Base-by-base conservation (phyloP, 2,888 invertebrate species). In the Dascillus cervinus region DNA sequence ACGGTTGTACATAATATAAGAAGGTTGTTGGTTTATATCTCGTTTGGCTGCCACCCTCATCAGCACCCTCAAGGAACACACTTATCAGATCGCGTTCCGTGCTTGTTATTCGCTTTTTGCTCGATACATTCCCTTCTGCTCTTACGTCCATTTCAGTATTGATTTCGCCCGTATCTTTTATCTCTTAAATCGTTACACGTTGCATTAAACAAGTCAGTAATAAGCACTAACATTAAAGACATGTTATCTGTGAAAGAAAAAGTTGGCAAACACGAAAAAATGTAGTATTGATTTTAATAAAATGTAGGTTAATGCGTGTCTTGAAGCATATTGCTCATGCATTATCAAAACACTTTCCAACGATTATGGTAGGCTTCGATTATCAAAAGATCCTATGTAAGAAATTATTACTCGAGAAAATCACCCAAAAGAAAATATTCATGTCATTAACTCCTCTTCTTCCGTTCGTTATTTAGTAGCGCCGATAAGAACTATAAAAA, bases 71-170 rank as follows among this genome's bases (percentile, higher is more conserved):
- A n/a, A 45, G 47, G 43, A 41, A 43, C 44, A 43, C 47, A 47
- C 52, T 54, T 53, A 53, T 53, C 54, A 53, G 52, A 53, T 53
- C 48, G 46, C 53, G 50, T 50, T 53, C 43, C 42, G 39, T 44
- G 50, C 43, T 51, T 49, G 47, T 51, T 49, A 50, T 47, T 50
- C 44, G 38, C 41, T 41, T 46, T 44, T 35, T 41, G 41, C 39
- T 26, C 34, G 37, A 27, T 27, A 44, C 41, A 32, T 36, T 36
- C 29, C 37, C 32, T 39, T 36, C 33, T 38, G 39, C 29, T 38
- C 39, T 47, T 44, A 47, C 45, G 35, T 47, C 43, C 43, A 41
- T 47, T 47, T 39, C 37, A 33, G 43, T 48, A 50, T 50, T 42
- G 48, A 48, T 49, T 44, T 39, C 39, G 31, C 42, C 40, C 39